Conservation (phyloP, 2,888 invertebrate species). For the Candidula unifasciata region DNA sequence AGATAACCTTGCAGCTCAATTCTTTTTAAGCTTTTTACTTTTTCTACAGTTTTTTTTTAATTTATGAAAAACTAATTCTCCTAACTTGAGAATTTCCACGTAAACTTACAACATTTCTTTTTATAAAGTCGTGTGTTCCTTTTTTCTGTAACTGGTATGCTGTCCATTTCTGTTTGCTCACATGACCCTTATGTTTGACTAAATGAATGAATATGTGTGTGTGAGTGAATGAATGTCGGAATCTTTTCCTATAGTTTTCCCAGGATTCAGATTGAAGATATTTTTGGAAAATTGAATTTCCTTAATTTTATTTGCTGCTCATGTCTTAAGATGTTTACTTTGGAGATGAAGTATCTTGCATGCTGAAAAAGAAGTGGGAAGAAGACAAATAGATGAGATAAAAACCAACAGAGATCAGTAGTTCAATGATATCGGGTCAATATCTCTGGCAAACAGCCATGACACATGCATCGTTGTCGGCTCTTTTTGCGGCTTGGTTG, state of each 20-base stretch:
- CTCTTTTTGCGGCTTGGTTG: slow-evolving; percentile 27
- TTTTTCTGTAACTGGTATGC: no score
- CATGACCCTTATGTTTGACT: no score
- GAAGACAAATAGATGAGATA: slow-evolving; percentile 33
- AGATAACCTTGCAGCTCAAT: no score
- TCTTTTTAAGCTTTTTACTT: no score
- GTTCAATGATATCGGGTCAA: slow-evolving; percentile 22
- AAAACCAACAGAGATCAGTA: slow-evolving; percentile 35
- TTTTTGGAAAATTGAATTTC: slow-evolving; percentile 38
- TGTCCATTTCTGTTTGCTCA: no score
- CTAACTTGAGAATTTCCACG: no score
- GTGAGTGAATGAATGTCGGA: background rate
- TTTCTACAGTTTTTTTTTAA: no score
- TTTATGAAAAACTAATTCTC: no score
- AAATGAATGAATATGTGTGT: no score
- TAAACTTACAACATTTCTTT: no score
- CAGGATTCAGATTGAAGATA: background rate
- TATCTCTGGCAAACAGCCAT: slow-evolving; percentile 20
- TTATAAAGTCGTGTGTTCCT: no score
- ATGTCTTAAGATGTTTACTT: slow-evolving; percentile 30
- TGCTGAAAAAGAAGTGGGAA: slow-evolving; percentile 1
- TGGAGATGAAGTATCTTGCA: slow-evolving; percentile 24
- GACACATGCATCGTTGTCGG: slow-evolving; percentile 23
- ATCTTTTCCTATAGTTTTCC: background rate
- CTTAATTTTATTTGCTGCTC: slow-evolving; percentile 21